Base-by-base conservation (phyloP, 2,113 vertebrate genomes). In the Embiotoca jacksoni region DNA sequence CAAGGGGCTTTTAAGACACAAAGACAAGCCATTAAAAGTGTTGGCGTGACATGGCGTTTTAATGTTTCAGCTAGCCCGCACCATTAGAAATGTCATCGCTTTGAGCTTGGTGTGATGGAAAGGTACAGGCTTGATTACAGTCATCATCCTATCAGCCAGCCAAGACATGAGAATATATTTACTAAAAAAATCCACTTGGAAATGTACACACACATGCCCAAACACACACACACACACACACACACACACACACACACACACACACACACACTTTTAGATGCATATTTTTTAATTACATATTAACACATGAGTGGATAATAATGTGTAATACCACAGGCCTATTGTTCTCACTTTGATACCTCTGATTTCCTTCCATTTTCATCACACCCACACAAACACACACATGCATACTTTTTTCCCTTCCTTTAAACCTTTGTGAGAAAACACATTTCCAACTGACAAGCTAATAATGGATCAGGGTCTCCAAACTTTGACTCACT, bases 1-100 rank as follows among this genome's bases (percentile, higher is more conserved):
- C 89, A 89, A 84, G 62, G 36, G 37, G 83, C 89, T 90, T 86
- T 90, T 83, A 89, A 87, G 64, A 80, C 56, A 76, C 84, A 91
- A 86, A 91, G 88, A 89, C 86, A 78, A 70, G 88, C 84, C 76
- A 91, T 92, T 91, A 88, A 87, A 82, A 68, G 84, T 82, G 74
- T 85, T 82, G 84, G 82, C 50, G 75, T 87, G 89, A 91, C 86
- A 88, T 35, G 0, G 66, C n/a, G 71, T 83, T 90, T 91, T 90
- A 87, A 88, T 91, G 82, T 90, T 90, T 88, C 86, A 83, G 85
- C 87, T 73, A 11, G 65, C 61, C 8, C 15, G 68, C 78, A 87
- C 86, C 82, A 86, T 91, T 78, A 64, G 64, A 92, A 92, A 92
- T 91, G 87, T 90, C 91, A 91, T 66, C 7, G 72, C 83, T 59